These are phyloP conservation scores for Teinopalpus imperialis DNA, from an alignment of 2,888 invertebrate genomes.

Conservation along the genomic window DNA sequence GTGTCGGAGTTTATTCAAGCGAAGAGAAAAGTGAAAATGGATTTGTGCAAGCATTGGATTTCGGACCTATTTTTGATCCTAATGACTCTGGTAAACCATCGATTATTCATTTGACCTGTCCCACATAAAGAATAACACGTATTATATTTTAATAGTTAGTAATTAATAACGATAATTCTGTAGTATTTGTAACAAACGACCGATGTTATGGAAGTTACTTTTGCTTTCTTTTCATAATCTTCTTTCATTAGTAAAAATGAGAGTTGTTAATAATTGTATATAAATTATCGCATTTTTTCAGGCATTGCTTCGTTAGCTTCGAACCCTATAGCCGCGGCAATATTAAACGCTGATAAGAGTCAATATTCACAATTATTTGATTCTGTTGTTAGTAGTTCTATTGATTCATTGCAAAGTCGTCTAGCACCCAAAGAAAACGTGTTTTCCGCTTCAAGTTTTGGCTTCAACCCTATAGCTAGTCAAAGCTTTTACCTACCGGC, in stretches of 20 bases:
- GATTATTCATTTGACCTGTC: slow-evolving; percentile 12
- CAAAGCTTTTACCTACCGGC: slow-evolving; percentile 60
- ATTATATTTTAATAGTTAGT: no score
- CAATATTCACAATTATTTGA: slow-evolving; percentile 72
- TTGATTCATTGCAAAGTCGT: slow-evolving; percentile 67
- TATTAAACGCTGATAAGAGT: slow-evolving; percentile 70
- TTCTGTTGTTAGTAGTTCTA: slow-evolving; percentile 74
- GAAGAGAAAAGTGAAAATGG: slow-evolving; percentile 58
- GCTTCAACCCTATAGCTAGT: slow-evolving; percentile 75
- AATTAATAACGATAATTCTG: no score
- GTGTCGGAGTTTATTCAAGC: slow-evolving; percentile 57
- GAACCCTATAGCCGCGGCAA: slow-evolving; percentile 64
- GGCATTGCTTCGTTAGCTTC: slow-evolving; percentile 71
- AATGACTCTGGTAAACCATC: slow-evolving; percentile 56
- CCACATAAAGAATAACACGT: no score
- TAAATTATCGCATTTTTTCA: slow-evolving; percentile 50
- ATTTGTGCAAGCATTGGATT: slow-evolving; percentile 80
- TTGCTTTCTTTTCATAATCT: no score
- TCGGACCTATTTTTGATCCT: slow-evolving; percentile 75
- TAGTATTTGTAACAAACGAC: no score
- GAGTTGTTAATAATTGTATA: neutral
- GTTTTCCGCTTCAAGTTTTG: slow-evolving; percentile 71
- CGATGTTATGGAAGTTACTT: no score
- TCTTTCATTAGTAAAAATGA: no score
- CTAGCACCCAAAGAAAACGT: slow-evolving; percentile 62